phyloP scores from a whole-genome alignment of 2,797 vertebrate species.

The Salarias fasciatus region DNA sequence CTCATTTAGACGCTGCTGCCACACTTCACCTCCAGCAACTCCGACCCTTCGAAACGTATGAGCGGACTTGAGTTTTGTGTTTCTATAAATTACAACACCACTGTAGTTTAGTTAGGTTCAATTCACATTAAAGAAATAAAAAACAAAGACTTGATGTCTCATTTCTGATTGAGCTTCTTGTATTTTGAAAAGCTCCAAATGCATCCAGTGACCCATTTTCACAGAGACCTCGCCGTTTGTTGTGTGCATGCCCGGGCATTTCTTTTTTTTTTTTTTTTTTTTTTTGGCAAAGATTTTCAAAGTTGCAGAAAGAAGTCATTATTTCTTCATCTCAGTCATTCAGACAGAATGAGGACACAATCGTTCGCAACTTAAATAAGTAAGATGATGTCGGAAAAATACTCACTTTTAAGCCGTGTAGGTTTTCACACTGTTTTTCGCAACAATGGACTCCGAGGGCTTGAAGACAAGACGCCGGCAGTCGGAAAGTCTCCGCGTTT shows the following conservation, averaged over 20 bases:
- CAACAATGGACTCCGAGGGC: slow-evolving; percentile 20
- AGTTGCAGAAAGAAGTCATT: slow-evolving; percentile 65
- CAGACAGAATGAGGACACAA: slow-evolving; percentile 76
- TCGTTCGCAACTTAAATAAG: slow-evolving; percentile 67
- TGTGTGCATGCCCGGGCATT: slow-evolving; percentile 39
- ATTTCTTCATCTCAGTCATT: slow-evolving; percentile 70
- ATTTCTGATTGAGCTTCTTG: slow-evolving; percentile 19
- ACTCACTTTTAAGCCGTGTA: slow-evolving; percentile 37
- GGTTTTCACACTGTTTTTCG: slow-evolving; percentile 16
- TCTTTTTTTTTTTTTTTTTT: slow-evolving; percentile 58
- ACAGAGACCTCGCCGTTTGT: slow-evolving; percentile 49
- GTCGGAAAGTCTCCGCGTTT: slow-evolving; percentile 9
- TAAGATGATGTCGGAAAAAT: slow-evolving; percentile 50
- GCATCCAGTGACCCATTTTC: slow-evolving; percentile 74
- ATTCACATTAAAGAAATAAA: slow-evolving; percentile 12
- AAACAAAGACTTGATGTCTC: slow-evolving; percentile 57
- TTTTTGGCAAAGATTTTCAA: slow-evolving; percentile 53
- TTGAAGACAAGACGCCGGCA: slow-evolving; percentile 22
- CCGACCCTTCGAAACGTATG: slow-evolving; percentile 13
- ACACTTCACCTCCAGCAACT: slow-evolving; percentile 73
- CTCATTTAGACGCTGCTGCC: slow-evolving; percentile 72
- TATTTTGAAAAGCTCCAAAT: slow-evolving; percentile 62
- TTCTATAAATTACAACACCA: too few species aligned
- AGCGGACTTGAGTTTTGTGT: too few species aligned
- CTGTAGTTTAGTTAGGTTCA: too few species aligned